Percentiles rank a stretch among this genome's conserved stretches.
These are phyloP conservation scores for Gallinago solitaria DNA, from an alignment of 2,797 vertebrate species.

Conservation along the genomic window DNA sequence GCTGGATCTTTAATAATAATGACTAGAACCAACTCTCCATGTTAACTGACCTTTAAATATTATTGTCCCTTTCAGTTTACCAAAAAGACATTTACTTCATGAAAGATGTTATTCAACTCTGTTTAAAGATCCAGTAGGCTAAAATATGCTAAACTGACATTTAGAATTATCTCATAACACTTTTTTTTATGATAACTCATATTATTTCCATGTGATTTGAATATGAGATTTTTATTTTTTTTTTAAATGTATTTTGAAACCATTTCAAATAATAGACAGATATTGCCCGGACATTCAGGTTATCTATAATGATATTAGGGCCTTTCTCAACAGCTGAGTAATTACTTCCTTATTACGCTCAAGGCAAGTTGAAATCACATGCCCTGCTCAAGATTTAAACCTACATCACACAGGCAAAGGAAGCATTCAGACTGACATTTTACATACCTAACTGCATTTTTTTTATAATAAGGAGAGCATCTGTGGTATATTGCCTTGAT, in stretches of 20 bases:
- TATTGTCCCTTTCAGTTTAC: constrained; percentile 74
- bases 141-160: constrained; percentile 80
- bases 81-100: constrained; percentile 72
- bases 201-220: constrained; percentile 74
- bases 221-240: constrained; percentile 47
- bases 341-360: constrained; percentile 65
- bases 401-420: background rate
- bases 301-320: constrained; percentile 66
- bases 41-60: constrained; percentile 79
- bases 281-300: constrained; percentile 44
- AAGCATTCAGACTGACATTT: constrained; percentile 57
- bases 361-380: constrained; percentile 59
- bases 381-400: constrained; percentile 62
- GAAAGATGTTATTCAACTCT: constrained; percentile 70
- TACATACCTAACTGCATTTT: constrained; percentile 6
- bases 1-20: constrained; percentile 62
- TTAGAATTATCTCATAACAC: constrained; percentile 75
- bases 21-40: constrained; percentile 62
- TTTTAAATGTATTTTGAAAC: constrained; percentile 56
- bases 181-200: constrained; percentile 58
- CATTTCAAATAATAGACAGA: constrained; percentile 70
- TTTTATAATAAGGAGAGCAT: constrained; percentile 13
- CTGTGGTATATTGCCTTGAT: constrained; percentile 11
- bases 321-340: constrained; percentile 66
- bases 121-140: constrained; percentile 70